Conservation (phyloP, 2,888 invertebrate species). For the Pristionchus exspectatus region DNA sequence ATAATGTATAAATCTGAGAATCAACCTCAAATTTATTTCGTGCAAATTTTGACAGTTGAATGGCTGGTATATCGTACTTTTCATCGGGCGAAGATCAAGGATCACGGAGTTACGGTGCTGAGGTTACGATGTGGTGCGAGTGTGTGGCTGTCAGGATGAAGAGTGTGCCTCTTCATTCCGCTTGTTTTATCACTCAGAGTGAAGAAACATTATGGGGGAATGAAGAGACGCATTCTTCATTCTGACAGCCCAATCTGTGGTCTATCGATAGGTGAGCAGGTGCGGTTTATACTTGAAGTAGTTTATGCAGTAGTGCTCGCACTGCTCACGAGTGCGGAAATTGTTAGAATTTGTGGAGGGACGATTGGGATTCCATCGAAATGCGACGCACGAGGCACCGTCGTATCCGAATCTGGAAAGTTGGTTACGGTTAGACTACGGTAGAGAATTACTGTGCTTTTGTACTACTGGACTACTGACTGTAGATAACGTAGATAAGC, state of each 20-base stretch:
- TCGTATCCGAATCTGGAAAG: constrained; percentile 47
- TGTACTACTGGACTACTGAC: no score
- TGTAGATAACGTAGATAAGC: background rate
- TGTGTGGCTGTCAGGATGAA: background rate
- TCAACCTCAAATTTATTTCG: background rate
- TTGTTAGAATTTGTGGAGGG: constrained; percentile 47
- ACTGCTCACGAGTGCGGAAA: constrained; percentile 51
- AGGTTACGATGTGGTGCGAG: constrained; percentile 10
- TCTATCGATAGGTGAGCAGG: constrained; percentile 36
- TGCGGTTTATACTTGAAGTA: constrained; percentile 43
- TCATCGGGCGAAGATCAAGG: background rate
- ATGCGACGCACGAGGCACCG: constrained; percentile 16
- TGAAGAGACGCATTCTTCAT: no score
- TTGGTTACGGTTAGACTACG: background rate
- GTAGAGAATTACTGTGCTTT: background rate
- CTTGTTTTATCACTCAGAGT: no score
- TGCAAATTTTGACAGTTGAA: background rate
- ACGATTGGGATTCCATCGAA: constrained; percentile 48
- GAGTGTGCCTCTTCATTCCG: no score
- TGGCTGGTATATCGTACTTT: constrained; percentile 5
- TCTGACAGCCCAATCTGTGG: no score
- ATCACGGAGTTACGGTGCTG: background rate
- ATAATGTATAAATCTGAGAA: constrained; percentile 45
- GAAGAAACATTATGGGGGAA: no score
- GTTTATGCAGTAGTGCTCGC: constrained; percentile 54